phyloP scores from a whole-genome alignment of 2,888 invertebrate genomes.

The Tuberolachnus salignus region DNA sequence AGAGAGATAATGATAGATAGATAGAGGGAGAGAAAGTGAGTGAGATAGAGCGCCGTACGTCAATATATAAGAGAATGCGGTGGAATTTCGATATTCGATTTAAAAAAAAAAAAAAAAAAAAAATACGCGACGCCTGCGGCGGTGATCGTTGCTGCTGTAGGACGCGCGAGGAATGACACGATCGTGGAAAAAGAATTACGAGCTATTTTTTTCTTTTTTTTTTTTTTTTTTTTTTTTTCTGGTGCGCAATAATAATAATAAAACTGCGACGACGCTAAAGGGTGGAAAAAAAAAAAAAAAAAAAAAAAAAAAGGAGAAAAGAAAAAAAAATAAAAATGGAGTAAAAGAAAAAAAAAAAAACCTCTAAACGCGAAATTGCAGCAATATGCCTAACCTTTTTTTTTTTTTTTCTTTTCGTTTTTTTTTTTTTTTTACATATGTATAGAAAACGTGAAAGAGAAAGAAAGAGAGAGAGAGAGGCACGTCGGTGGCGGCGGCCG shows the following conservation, averaged over 20 bases:
- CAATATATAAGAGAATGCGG: not conserved
- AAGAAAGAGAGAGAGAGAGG: not conserved
- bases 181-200: not conserved
- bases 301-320: no score
- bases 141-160: not conserved
- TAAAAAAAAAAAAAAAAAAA: not conserved
- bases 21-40: no score
- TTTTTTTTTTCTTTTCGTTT: not conserved
- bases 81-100: conserved; percentile 2
- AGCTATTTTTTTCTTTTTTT: not conserved
- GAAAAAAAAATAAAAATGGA: no score
- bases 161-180: not conserved
- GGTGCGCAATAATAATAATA: not conserved
- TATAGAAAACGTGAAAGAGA: no score
- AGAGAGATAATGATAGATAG: no score
- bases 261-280: not conserved
- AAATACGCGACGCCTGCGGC: not conserved
- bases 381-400: conserved; percentile 18
- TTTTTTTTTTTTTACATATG: conserved; percentile 20
- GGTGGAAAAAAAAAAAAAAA: conserved; percentile 4
- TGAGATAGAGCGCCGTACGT: not conserved
- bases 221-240: not conserved
- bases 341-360: conserved; percentile 1
- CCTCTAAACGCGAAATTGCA: conserved; percentile 1
- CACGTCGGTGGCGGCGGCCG: conserved; percentile 9